Percentiles rank a stretch among this genome's conserved stretches.
phyloP scores from a whole-genome alignment of 2,797 vertebrate genomes.

The Euthynnus affinis region DNA sequence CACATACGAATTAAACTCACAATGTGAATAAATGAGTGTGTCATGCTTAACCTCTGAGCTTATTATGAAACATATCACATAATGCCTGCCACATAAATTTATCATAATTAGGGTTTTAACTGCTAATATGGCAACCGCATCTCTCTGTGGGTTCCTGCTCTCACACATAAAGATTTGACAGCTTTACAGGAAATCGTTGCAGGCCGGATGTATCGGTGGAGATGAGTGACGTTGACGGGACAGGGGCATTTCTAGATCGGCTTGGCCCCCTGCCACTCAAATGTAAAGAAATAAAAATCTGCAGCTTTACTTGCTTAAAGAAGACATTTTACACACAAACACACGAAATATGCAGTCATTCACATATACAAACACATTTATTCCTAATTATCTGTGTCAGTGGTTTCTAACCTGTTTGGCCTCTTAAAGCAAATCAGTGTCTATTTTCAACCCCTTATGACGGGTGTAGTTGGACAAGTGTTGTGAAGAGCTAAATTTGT shows the following conservation, averaged over 20 bases:
- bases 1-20: constrained; percentile 59
- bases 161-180: constrained; percentile 59
- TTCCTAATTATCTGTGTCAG: background rate
- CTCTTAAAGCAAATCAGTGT: background rate
- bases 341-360: background rate
- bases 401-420: background rate
- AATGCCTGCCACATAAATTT: constrained; percentile 60
- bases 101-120: constrained; percentile 76
- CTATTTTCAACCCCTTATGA: background rate
- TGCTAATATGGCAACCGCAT: constrained; percentile 37
- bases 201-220: constrained; percentile 41
- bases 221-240: constrained; percentile 66
- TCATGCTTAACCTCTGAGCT: constrained; percentile 59
- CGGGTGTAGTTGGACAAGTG: background rate
- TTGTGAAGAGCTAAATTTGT: background rate
- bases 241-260: constrained; percentile 36
- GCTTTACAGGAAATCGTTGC: constrained; percentile 77
- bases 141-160: constrained; percentile 55
- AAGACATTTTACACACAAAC: background rate
- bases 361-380: background rate
- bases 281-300: constrained; percentile 50
- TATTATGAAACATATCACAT: constrained; percentile 66
- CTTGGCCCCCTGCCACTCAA: constrained; percentile 49
- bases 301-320: constrained; percentile 36
- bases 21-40: constrained; percentile 65